phyloP scores from a whole-genome alignment of 2,113 vertebrate genomes.

The Stercorarius parasiticus region DNA sequence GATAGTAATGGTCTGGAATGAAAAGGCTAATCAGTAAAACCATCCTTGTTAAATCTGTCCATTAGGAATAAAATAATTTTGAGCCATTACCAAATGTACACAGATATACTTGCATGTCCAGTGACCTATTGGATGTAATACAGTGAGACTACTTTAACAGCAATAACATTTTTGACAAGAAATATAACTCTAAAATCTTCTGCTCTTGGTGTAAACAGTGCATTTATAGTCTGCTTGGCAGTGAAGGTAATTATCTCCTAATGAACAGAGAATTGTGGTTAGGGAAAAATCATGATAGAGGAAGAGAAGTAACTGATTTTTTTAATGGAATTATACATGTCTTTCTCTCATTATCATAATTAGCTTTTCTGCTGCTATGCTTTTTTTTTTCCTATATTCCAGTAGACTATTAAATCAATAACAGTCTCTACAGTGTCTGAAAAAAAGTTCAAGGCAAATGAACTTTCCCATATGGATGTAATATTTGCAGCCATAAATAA shows the following conservation, averaged over 20 bases:
- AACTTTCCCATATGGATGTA: conserved; percentile 69
- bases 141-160: not conserved
- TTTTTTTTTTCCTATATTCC: not conserved
- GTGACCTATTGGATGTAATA: not conserved
- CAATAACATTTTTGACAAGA: conserved; percentile 35
- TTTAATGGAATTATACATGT: conserved; percentile 51
- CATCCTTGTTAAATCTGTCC: not conserved
- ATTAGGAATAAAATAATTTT: not conserved
- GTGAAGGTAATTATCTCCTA: conserved; percentile 69
- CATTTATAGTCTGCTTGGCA: conserved; percentile 55
- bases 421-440: conserved; percentile 40
- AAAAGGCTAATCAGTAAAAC: not conserved
- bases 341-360: conserved; percentile 66
- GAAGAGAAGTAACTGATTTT: conserved; percentile 44
- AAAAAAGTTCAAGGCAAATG: conserved; percentile 56
- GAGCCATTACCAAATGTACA: not conserved
- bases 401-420: conserved; percentile 63
- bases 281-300: conserved; percentile 38
- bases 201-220: conserved; percentile 32
- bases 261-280: conserved; percentile 59
- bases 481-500: conserved; percentile 70
- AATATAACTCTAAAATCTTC: conserved; percentile 28
- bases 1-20: not conserved
- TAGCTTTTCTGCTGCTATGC: conserved; percentile 39
- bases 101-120: not conserved